phyloP scores from a whole-genome alignment of 1,140 invertebrate genomes.

The Eriocheir sinensis region DNA sequence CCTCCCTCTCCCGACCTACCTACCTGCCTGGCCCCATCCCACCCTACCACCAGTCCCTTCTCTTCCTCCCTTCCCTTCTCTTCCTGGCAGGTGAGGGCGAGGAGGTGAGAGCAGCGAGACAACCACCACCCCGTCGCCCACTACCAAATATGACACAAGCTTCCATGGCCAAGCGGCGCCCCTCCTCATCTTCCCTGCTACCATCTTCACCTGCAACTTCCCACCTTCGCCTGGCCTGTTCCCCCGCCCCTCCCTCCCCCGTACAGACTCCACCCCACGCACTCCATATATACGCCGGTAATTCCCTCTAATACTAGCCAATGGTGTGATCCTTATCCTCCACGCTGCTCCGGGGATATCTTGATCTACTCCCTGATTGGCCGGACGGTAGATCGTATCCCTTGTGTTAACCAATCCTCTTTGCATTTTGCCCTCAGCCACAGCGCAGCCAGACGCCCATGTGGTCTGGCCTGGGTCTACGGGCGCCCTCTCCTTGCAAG shows the following conservation, averaged over 20 bases:
- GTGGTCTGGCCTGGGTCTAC: not conserved
- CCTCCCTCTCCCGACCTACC: no score
- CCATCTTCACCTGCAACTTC: not conserved
- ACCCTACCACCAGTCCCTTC: not conserved
- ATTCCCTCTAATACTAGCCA: not conserved
- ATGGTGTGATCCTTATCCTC: not conserved
- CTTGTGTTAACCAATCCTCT: not conserved
- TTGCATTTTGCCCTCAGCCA: not conserved
- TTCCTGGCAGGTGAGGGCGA: not conserved
- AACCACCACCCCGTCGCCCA: conserved; percentile 9
- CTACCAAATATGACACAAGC: not conserved
- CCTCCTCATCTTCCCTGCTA: not conserved
- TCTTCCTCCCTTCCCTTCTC: not conserved
- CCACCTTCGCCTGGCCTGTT: not conserved
- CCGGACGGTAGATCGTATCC: not conserved
- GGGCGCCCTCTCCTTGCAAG: not conserved
- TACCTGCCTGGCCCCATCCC: no score
- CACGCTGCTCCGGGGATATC: not conserved
- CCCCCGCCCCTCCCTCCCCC: not conserved
- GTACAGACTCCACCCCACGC: not conserved
- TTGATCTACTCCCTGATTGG: not conserved
- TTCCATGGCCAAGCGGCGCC: not conserved
- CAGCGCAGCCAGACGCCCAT: no score
- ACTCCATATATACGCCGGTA: not conserved
- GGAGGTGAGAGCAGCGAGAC: not conserved